phyloP scores from a whole-genome alignment of 1,140 invertebrate species.

The Sycobia sp. region DNA sequence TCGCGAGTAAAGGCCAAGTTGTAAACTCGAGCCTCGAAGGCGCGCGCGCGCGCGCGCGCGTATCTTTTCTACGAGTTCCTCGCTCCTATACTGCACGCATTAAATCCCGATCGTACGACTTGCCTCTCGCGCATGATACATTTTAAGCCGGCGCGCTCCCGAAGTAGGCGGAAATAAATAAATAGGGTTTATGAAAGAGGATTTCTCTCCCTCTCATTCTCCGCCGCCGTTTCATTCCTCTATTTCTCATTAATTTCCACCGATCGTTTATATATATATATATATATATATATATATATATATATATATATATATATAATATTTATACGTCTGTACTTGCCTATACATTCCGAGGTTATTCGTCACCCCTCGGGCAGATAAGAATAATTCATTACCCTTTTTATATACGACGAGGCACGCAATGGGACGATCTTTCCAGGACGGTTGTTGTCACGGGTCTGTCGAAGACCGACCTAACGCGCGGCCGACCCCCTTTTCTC shows the following conservation, averaged over 20 bases:
- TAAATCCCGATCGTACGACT: not conserved
- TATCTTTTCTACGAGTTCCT: no score
- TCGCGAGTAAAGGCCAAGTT: no score
- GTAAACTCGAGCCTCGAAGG: no score
- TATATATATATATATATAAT: no score
- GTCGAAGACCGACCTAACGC: not conserved
- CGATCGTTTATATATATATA: no score
- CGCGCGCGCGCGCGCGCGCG: not conserved
- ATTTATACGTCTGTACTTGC: no score
- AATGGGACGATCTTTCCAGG: slow-evolving; percentile 25
- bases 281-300: no score
- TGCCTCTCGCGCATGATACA: not conserved
- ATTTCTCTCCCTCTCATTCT: no score
- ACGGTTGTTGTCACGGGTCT: slow-evolving; percentile 1
- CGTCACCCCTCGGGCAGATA: slow-evolving; percentile 25
- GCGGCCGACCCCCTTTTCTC: no score
- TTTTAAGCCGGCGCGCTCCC: not conserved
- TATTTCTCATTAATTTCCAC: slow-evolving; percentile 23
- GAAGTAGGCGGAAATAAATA: slow-evolving; percentile 1
- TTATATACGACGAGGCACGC: slow-evolving; percentile 23
- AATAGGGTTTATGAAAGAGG: slow-evolving; percentile 3
- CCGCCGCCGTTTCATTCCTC: not conserved
- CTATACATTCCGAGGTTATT: slow-evolving; percentile 25
- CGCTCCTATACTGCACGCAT: not conserved
- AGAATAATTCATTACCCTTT: slow-evolving; percentile 34